Percentiles rank a stretch among this genome's conserved stretches.
Evolutionary conservation across 2,888 invertebrate genomes (phyloP).

Genomic region (Lymantria monacha): DNA sequence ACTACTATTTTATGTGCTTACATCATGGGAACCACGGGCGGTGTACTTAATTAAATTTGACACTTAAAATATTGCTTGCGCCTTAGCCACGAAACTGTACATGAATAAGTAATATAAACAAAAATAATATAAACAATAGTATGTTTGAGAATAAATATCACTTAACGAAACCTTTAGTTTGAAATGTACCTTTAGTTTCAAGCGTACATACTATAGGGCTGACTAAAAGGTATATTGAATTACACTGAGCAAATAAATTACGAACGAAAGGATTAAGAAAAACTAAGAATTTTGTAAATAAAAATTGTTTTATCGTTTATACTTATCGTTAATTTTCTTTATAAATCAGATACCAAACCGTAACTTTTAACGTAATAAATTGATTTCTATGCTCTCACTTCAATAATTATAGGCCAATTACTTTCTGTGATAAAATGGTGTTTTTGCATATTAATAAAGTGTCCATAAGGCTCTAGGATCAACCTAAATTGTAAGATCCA

Average conservation of each 20-base stretch:
- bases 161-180: conserved; percentile 28
- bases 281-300: too few relatives aligned
- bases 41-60: conserved; percentile 40
- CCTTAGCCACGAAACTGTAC: conserved; percentile 12
- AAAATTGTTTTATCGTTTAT: too few relatives aligned
- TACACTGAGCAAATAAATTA: conserved; percentile 1
- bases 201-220: conserved; percentile 17
- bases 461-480: too few relatives aligned
- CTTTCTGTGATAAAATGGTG: too few relatives aligned
- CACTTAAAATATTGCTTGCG: conserved; percentile 31
- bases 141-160: conserved; percentile 32
- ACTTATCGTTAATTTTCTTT: too few relatives aligned
- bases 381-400: too few relatives aligned
- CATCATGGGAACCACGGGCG: conserved; percentile 34
- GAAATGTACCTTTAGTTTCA: conserved; percentile 18
- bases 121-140: conserved; percentile 24
- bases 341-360: too few relatives aligned
- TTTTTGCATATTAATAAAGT: too few relatives aligned
- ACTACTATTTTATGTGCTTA: conserved; percentile 35
- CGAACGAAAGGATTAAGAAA: too few relatives aligned
- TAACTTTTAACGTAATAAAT: too few relatives aligned
- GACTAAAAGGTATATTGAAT: conserved; percentile 12
- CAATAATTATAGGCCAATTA: too few relatives aligned
- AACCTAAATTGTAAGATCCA: too few relatives aligned
- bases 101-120: conserved; percentile 20